Percentiles rank a stretch among this genome's conserved stretches.
Conservation (phyloP, 2,797 vertebrate species). For the Scomberomorus guttatus region DNA sequence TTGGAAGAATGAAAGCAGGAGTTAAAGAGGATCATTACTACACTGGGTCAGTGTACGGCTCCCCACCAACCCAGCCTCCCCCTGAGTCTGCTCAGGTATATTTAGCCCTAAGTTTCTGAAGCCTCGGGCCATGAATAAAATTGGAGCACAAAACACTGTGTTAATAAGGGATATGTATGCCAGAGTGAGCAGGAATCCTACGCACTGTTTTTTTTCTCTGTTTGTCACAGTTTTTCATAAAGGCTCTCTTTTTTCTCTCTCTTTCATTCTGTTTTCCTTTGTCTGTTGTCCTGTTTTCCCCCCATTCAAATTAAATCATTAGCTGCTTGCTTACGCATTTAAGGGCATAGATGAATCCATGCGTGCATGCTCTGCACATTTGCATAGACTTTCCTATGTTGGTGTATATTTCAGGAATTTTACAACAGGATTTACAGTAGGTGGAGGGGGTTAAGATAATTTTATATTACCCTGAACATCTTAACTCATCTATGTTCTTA, state of each 20-base stretch:
- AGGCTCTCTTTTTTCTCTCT: conserved; percentile 11
- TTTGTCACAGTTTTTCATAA: conserved; percentile 46
- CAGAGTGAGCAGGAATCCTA: conserved; percentile 57
- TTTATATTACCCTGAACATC: conserved; percentile 14
- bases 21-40: conserved; percentile 49
- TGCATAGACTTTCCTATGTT: conserved; percentile 10
- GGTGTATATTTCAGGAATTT: conserved; percentile 22
- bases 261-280: conserved; percentile 49
- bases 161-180: conserved; percentile 66
- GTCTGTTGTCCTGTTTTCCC: conserved; percentile 34
- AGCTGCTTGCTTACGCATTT: conserved; percentile 61
- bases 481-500: conserved; percentile 12
- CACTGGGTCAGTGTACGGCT: conserved; percentile 49
- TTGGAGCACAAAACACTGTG: conserved; percentile 64
- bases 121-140: conserved; percentile 65
- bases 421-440: conserved; percentile 6
- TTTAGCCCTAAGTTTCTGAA: conserved; percentile 70
- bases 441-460: not conserved
- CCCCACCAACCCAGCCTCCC: conserved; percentile 7
- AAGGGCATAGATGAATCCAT: conserved; percentile 38
- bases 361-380: conserved; percentile 36
- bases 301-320: conserved; percentile 62
- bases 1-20: not conserved
- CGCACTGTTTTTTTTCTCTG: conserved; percentile 4
- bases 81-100: conserved; percentile 68